Evolutionary conservation across 2,888 invertebrate species (phyloP), one percentile per base, ranked within the genome.

Genomic region (Emesis furor): DNA sequence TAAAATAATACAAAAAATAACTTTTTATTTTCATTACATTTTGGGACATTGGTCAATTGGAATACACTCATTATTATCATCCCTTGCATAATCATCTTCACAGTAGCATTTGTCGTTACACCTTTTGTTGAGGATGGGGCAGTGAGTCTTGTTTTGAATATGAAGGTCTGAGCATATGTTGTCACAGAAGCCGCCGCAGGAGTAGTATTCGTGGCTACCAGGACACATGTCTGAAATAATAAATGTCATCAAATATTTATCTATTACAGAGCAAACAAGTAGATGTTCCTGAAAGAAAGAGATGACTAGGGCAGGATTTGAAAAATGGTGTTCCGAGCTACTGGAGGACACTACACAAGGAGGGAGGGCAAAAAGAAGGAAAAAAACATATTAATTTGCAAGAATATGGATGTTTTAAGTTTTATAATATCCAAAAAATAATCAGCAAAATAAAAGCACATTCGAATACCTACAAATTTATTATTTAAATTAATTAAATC

Each of bases 51-150:
- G 4, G 2, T 81, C 78, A 32, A 90, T 85, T 3, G 92, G 91
- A 37, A 93, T 86, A 79, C 93, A 93, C 12, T 85, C 74, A 1
- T 86, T 78, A 1, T 82, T 74, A 3, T 76, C 67, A 71, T 92
- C 85, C 78, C 93, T 90, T 0, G 92, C 92, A 79, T 88, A 92
- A 0, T 90, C 91, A 24, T 91, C 89, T 35, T 88, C 81, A 68
- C 93, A 93, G 77, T 93, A 92, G 73, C 93, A 93, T 68, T 79
- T 89, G 14, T 87, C 81, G 71, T 91, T 91, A 76, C 93, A 93
- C 17, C 76, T 76, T 1, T 92, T 89, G 73, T 93, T 93, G 2
- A 76, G 2, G 6, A 92, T 90, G 0, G 89, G 90, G 68, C 93
- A 93, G 69, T 90, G 86, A 3, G 89, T 91, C 78, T 90, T 89